Base-by-base conservation (phyloP, 2,113 vertebrate species). In the Spea multiplicata region DNA sequence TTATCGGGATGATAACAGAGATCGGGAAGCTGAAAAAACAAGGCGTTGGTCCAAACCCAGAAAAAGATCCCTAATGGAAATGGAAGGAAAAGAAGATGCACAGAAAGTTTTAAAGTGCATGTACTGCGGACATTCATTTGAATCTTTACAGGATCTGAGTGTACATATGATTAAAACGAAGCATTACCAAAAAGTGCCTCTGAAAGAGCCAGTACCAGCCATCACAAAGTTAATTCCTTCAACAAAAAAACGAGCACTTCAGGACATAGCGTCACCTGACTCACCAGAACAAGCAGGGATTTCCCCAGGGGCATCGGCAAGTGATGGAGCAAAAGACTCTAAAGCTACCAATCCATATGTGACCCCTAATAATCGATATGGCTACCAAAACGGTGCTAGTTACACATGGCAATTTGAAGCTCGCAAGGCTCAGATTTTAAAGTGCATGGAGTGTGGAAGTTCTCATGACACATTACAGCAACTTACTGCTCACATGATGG, bases 131-230 rank as follows among this genome's bases (percentile, higher is more conserved):
- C 97, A 99, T 89, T 99, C 97, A 0, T 99, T 99, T 49, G 97
- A 99, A 87, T 99, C 97, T 71, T 83, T 99, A 88, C 97, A 99
- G 87, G 97, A 99, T 87, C 94, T 99, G 53, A 99, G 97, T 0
- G 97, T 99, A 81, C 97, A 99, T 88, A 99, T 99, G 97, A 99
- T 99, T 86, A 99, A 99, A 95, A 99, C 97, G 76, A 99, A 99
- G 94, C 97, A 99, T 94, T 99, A 99, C 96, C 97, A 99, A 94
- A 99, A 99, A 97, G 97, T 99, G 96, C 97, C 97, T 97, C 96
- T 99, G 84, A 99, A 99, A 94, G 97, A 99, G 90, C 97, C 97
- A 53, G 96, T 99, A 90, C 94, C 97, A 82, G 94, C 96, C 81
- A 94, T 99, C 83, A 88, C 96, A 81, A 99, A 97, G 83, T 91